phyloP scores from a whole-genome alignment of 2,113 vertebrate species.

The Planiliza haematocheilus region DNA sequence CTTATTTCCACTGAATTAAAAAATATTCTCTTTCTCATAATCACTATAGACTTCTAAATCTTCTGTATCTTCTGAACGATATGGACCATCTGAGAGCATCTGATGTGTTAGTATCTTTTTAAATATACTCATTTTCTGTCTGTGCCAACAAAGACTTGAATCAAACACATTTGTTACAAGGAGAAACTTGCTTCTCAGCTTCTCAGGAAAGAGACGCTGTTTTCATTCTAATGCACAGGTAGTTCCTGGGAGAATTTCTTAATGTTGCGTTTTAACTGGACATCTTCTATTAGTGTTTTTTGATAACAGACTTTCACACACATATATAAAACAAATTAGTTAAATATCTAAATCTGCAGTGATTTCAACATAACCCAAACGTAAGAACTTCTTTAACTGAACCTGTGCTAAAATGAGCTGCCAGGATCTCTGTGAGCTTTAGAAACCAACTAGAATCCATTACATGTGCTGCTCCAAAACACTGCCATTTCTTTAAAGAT shows the following conservation, averaged over 20 bases:
- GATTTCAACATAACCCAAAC: too few relatives aligned
- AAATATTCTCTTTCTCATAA: neutral
- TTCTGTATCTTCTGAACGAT: slow-evolving; percentile 3
- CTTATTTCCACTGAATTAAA: neutral
- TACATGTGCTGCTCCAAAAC: neutral
- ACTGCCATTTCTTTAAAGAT: slow-evolving; percentile 31
- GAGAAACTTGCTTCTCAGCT: slow-evolving; percentile 5
- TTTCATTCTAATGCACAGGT: too few relatives aligned
- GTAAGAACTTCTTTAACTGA: too few relatives aligned
- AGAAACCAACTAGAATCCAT: slow-evolving; percentile 1
- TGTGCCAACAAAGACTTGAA: slow-evolving; percentile 11
- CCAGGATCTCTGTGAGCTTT: slow-evolving; percentile 4
- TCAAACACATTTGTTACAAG: slow-evolving; percentile 5
- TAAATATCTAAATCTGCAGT: too few relatives aligned
- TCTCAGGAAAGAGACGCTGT: slow-evolving; percentile 15
- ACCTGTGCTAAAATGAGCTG: neutral
- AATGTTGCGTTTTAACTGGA: too few relatives aligned
- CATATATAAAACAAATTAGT: too few relatives aligned
- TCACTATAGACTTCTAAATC: neutral
- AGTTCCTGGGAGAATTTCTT: too few relatives aligned
- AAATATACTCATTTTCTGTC: neutral
- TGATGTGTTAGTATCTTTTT: neutral
- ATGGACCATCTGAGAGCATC: neutral
- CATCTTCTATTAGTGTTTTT: too few relatives aligned
- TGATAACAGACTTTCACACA: too few relatives aligned